Base-by-base conservation (phyloP, 64 coral and sea anemone species). In the Stylophora pistillata region DNA sequence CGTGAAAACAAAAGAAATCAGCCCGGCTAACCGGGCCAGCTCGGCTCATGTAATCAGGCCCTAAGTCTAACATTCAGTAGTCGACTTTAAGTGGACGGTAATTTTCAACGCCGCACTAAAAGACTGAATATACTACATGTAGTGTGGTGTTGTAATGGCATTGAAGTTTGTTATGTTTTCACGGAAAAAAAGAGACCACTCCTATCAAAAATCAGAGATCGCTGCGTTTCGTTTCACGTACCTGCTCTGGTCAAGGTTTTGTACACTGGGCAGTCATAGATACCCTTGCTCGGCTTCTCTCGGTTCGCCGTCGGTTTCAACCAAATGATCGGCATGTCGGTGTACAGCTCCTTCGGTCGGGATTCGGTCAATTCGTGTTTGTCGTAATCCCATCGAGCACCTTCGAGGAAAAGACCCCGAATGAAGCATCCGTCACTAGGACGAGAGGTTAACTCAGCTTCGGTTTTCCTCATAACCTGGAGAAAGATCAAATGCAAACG, bases 311-410 rank as follows among this genome's bases (percentile, higher is more conserved):
- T 95, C 4, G 97, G 97, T 28, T 95, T 99, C 3, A 99, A 81
- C 97, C 97, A 99, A 60, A 99, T 81, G 32, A 99, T 73, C 15
- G 97, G 97, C 97, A 99, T 99, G 74, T 99, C 97, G 13, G 97
- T 99, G 87, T 95, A 99, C 33, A 99, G 55, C 83, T 99, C 97
- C 59, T 99, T 99, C 30, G 97, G 97, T 18, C 93, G 76, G 21
- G 97, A 99, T 68, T 99, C 97, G 9, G 97, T 76, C 28, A 99
- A 34, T 72, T 84, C 88, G 81, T 95, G 93, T 20, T 93, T 90
- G 17, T 87, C 88, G 34, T 78, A 53, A 59, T 95, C 94, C 97
- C 97, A 99, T 30, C 93, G 93, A 53, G 93, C 97, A 0, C 97
- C 97, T 76, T 99, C 97, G 9, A 99, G 72, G 78, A 99, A 99